phyloP scores from a whole-genome alignment of 2,113 vertebrate species.

The Cathartes aura region DNA sequence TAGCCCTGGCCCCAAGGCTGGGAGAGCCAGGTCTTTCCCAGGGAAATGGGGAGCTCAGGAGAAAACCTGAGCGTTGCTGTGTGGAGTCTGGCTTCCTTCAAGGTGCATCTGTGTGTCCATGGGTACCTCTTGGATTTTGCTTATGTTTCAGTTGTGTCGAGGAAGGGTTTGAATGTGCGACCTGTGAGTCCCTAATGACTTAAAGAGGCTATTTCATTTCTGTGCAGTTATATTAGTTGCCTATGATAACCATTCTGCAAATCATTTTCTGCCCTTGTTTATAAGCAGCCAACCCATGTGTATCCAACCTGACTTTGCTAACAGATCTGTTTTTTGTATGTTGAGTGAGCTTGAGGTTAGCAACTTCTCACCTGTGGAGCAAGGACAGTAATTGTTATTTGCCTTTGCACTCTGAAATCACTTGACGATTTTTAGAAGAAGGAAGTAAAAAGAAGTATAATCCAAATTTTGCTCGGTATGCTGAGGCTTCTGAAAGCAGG shows the following conservation, averaged over 20 bases:
- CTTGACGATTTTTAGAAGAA: neutral
- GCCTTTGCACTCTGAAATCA: neutral
- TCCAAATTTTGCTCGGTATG: neutral
- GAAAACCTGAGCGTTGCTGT: accelerated
- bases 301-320: neutral
- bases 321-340: neutral
- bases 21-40: accelerated
- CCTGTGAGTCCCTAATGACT: neutral
- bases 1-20: neutral
- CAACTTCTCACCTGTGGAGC: neutral
- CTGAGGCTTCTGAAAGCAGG: neutral
- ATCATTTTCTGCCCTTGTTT: neutral
- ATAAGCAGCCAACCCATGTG: accelerated
- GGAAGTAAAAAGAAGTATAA: neutral
- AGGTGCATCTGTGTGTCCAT: accelerated
- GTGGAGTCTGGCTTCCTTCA: accelerated
- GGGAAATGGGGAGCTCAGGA: accelerated
- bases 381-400: neutral
- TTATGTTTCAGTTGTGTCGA: neutral
- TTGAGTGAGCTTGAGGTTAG: neutral
- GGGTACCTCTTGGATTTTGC: neutral
- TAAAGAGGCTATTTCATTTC: neutral
- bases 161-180: neutral
- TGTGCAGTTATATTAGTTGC: neutral
- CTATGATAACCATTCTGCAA: neutral